Conservation (phyloP, 2,888 invertebrate genomes). For the Drosophila robusta region DNA sequence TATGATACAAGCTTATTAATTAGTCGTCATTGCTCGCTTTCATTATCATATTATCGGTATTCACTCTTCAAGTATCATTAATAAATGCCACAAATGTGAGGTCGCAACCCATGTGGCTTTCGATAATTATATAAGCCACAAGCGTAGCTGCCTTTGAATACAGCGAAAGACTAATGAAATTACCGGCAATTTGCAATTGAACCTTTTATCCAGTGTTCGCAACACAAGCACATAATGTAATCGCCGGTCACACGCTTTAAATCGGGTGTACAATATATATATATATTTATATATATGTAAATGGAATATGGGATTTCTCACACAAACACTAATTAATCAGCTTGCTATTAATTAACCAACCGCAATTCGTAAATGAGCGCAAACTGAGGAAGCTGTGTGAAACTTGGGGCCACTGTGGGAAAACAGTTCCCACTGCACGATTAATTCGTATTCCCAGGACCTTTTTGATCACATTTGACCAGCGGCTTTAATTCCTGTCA, state of each 20-base stretch:
- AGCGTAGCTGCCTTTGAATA: conserved; percentile 37
- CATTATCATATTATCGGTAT: not conserved
- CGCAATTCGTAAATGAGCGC: conserved; percentile 51
- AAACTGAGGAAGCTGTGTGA: conserved; percentile 4
- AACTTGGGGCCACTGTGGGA: conserved; percentile 17
- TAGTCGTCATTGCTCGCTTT: not conserved
- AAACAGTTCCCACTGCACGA: conserved; percentile 11
- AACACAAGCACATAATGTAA: conserved; percentile 19
- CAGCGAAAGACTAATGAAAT: conserved; percentile 57
- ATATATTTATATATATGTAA: not conserved
- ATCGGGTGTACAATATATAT: not conserved
- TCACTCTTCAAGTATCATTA: not conserved
- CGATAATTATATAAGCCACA: conserved; percentile 47
- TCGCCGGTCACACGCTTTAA: conserved; percentile 21
- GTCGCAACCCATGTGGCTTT: conserved; percentile 15
- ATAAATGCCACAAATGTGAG: not conserved
- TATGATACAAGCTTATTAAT: not conserved
- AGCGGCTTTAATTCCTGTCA: conserved; percentile 14
- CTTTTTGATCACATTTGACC: conserved; percentile 1
- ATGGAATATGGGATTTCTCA: conserved; percentile 35
- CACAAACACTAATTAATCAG: conserved; percentile 74
- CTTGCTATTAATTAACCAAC: conserved; percentile 73
- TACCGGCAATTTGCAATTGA: conserved; percentile 48
- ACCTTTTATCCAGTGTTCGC: conserved; percentile 12
- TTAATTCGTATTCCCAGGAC: conserved; percentile 24